Percentiles rank a stretch among this genome's conserved stretches.
These are phyloP conservation scores for Emesis furor DNA, from an alignment of 2,888 invertebrate species.

Conservation along the genomic window DNA sequence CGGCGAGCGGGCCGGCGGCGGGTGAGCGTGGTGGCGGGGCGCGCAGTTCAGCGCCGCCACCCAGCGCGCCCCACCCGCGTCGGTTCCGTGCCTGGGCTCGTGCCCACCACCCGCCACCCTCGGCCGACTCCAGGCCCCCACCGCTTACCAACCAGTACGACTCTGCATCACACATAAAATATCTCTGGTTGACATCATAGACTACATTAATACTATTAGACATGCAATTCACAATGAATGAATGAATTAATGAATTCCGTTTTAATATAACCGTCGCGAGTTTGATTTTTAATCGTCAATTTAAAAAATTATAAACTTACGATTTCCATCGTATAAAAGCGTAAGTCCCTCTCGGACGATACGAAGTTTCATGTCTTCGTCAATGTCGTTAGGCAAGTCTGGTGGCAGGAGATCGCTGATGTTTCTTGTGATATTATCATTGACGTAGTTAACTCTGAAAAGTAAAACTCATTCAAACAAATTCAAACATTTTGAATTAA, in stretches of 20 bases:
- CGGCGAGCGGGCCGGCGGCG: slow-evolving; percentile 89
- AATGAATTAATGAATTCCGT: too few relatives aligned
- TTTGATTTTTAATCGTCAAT: too few relatives aligned
- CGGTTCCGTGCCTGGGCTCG: slow-evolving; percentile 96
- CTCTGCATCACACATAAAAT: too few relatives aligned
- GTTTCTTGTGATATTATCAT: slow-evolving; percentile 83
- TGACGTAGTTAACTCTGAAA: slow-evolving; percentile 66
- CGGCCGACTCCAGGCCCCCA: slow-evolving; percentile 84
- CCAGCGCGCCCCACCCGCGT: slow-evolving; percentile 96
- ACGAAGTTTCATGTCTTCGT: slow-evolving; percentile 83
- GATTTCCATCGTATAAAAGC: slow-evolving; percentile 95
- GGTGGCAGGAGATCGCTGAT: slow-evolving; percentile 82
- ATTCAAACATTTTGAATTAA: too few relatives aligned
- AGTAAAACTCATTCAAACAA: neutral
- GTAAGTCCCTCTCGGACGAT: slow-evolving; percentile 91
- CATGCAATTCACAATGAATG: too few relatives aligned
- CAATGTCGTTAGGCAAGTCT: slow-evolving; percentile 83
- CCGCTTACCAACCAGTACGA: slow-evolving; percentile 96
- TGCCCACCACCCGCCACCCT: slow-evolving; percentile 94
- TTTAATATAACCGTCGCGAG: too few relatives aligned
- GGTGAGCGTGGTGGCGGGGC: slow-evolving; percentile 78
- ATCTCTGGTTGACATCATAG: too few relatives aligned
- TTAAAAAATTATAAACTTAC: too few relatives aligned
- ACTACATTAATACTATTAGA: too few relatives aligned
- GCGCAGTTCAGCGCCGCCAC: slow-evolving; percentile 92